Percentiles rank a stretch among this genome's conserved stretches.
Conservation (phyloP, 2,113 vertebrate genomes). For the Stegostoma tigrinum region DNA sequence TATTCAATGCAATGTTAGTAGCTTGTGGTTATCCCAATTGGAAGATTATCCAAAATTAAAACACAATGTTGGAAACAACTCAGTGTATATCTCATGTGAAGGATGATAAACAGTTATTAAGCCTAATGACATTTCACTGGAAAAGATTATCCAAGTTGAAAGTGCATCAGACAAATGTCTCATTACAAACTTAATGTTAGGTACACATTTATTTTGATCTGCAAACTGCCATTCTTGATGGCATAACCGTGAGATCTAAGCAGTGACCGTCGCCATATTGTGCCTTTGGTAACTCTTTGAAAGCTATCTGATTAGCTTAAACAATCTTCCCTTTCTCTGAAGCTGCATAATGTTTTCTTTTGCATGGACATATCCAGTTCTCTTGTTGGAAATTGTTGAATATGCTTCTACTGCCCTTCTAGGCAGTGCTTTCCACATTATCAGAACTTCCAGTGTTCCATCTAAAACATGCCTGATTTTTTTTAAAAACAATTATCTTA, state of each 20-base stretch:
- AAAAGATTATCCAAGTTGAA: not conserved
- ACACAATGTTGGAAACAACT: not conserved
- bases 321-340: not conserved
- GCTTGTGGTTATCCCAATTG: not conserved
- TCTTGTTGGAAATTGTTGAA: not conserved
- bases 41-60: not conserved
- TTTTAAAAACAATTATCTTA: not conserved
- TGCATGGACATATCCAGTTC: not conserved
- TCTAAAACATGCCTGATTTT: not conserved
- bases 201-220: not conserved
- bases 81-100: not conserved
- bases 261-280: not conserved
- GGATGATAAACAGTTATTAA: not conserved
- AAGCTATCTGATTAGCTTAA: not conserved
- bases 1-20: not conserved
- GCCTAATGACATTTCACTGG: not conserved
- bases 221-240: not conserved
- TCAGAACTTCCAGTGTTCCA: not conserved
- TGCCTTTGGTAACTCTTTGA: not conserved
- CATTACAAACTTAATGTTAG: not conserved
- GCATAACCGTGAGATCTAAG: not conserved
- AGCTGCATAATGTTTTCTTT: not conserved
- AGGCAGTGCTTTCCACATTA: not conserved
- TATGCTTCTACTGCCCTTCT: not conserved
- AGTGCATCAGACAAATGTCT: not conserved